Conservation (phyloP, 37 sponge, comb jelly and placozoan genomes). For the Spongilla lacustris region DNA sequence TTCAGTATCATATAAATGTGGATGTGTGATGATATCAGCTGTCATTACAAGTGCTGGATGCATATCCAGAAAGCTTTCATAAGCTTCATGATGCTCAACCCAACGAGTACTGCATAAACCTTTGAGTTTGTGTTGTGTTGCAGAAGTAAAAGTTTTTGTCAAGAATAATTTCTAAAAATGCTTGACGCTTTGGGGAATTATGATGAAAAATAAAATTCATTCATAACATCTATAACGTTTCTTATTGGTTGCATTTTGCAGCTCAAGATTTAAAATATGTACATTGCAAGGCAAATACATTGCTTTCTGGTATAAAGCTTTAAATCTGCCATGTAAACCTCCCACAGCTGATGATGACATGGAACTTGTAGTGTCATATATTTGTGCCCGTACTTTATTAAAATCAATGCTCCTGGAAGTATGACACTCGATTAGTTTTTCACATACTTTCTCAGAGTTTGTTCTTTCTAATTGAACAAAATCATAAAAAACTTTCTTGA, state of each 20-base stretch:
- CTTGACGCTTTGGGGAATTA: conserved; percentile 60
- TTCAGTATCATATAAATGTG: conserved; percentile 10
- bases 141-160: conserved; percentile 12
- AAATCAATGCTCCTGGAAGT: conserved; percentile 26
- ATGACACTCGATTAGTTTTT: conserved; percentile 7
- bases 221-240: too few relatives aligned
- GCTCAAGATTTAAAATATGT: too few relatives aligned
- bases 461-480: conserved; percentile 66
- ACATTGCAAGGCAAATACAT: too few relatives aligned
- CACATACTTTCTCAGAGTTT: background rate
- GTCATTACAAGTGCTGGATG: conserved; percentile 31
- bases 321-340: conserved; percentile 41
- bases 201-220: conserved; percentile 30
- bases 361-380: conserved; percentile 65
- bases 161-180: conserved; percentile 27
- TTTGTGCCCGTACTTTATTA: conserved; percentile 45
- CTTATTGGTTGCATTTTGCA: too few relatives aligned
- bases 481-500: conserved; percentile 55
- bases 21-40: conserved; percentile 60
- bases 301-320: background rate
- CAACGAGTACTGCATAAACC: conserved; percentile 68
- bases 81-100: conserved; percentile 55
- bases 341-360: conserved; percentile 58
- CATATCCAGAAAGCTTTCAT: conserved; percentile 59
- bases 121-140: conserved; percentile 43